Conservation (phyloP, 2,888 invertebrate genomes). For the Branchipolynoe longqiensis region DNA sequence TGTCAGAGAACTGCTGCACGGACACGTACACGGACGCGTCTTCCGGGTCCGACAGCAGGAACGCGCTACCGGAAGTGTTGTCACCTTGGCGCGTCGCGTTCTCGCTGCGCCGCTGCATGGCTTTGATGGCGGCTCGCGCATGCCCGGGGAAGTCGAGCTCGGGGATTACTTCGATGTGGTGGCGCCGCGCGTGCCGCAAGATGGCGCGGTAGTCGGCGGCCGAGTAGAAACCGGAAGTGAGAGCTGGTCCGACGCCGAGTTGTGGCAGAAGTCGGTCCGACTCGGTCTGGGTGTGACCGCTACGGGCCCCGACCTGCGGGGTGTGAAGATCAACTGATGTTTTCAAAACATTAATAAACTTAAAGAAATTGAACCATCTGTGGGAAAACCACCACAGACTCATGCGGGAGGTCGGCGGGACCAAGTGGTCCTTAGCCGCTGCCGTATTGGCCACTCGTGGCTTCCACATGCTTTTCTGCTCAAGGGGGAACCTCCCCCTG, state of each 20-base stretch:
- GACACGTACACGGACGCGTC: conserved; percentile 66
- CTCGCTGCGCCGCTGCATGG: conserved; percentile 68
- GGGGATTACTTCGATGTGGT: conserved; percentile 77
- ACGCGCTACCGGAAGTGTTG: conserved; percentile 3
- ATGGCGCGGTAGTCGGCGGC: conserved; percentile 72
- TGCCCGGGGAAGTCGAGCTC: conserved; percentile 80
- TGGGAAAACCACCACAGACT: no score
- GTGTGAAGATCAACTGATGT: no score
- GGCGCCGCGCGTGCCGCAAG: conserved; percentile 72
- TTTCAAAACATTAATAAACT: no score
- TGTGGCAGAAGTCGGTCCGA: conserved; percentile 68
- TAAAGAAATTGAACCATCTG: no score
- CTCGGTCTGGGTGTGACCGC: conserved; percentile 70
- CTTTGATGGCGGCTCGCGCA: conserved; percentile 75
- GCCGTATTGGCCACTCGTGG: no score
- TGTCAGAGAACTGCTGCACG: conserved; percentile 77
- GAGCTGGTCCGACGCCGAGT: conserved; percentile 71
- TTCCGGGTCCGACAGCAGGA: conserved; percentile 31
- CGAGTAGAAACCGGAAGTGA: conserved; percentile 69
- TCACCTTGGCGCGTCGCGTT: not conserved
- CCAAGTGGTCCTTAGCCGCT: no score
- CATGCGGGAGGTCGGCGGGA: no score
- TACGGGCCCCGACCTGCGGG: conserved; percentile 64
- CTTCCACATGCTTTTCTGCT: no score
- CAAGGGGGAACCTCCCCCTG: no score